These are phyloP conservation scores for Rhopalosiphum padi DNA, from an alignment of 1,140 invertebrate species.

Conservation along the genomic window DNA sequence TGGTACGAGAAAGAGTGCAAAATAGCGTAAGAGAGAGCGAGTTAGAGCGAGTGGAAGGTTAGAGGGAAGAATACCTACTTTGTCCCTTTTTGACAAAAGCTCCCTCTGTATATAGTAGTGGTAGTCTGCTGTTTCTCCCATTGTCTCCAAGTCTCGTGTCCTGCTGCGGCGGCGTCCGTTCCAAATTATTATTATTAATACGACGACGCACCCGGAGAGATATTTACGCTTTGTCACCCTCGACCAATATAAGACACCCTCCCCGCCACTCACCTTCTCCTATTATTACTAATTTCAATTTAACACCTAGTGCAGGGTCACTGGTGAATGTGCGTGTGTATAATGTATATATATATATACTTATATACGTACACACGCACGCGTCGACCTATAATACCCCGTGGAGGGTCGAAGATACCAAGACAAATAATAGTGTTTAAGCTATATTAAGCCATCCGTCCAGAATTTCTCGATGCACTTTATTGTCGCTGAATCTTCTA, in stretches of 20 bases:
- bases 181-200: slow-evolving; percentile 56
- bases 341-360: slow-evolving; percentile 5
- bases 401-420: neutral
- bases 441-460: slow-evolving; percentile 31
- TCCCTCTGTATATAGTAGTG: slow-evolving; percentile 27
- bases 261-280: neutral
- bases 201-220: slow-evolving; percentile 31
- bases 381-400: neutral
- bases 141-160: slow-evolving; percentile 50
- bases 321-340: neutral
- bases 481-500: neutral
- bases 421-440: slow-evolving; percentile 53
- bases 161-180: slow-evolving; percentile 54
- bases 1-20: slow-evolving; percentile 58
- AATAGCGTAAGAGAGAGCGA: slow-evolving; percentile 60
- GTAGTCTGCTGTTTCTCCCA: slow-evolving; percentile 37
- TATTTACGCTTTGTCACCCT: slow-evolving; percentile 57
- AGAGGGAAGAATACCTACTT: slow-evolving; percentile 45
- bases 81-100: slow-evolving; percentile 56
- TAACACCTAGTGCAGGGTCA: slow-evolving; percentile 34
- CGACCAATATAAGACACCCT: slow-evolving; percentile 49
- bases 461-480: neutral
- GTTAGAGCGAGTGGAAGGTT: neutral
- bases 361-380: neutral
- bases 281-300: slow-evolving; percentile 57